Percentiles rank a stretch among this genome's conserved stretches.
phyloP scores from a whole-genome alignment of 2,113 vertebrate species.

The Carlito syrichta region DNA sequence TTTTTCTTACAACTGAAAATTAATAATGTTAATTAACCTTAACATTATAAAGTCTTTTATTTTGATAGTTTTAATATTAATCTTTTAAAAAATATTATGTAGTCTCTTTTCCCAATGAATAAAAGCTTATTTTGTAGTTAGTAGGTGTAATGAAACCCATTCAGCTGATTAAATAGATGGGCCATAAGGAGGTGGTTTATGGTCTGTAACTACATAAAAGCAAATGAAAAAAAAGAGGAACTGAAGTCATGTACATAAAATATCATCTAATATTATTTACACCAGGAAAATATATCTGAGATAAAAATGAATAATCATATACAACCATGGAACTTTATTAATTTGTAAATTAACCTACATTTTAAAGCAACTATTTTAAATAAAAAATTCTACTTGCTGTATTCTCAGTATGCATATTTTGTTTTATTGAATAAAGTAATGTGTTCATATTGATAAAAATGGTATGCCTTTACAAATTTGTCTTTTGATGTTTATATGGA shows the following conservation, averaged over 20 bases:
- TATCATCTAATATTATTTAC: neutral
- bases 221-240: neutral
- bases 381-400: neutral
- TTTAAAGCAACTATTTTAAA: neutral
- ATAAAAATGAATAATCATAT: neutral
- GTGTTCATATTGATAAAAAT: neutral
- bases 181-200: constrained; percentile 7
- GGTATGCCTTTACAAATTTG: neutral
- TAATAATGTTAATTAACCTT: neutral
- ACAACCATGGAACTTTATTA: neutral
- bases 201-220: constrained; percentile 1
- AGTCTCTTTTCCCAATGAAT: neutral
- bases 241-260: neutral
- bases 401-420: neutral
- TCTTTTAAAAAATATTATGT: neutral
- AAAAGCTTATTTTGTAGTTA: neutral
- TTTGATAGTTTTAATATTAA: neutral
- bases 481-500: neutral
- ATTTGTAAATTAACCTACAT: neutral
- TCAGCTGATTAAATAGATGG: neutral
- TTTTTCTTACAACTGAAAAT: neutral
- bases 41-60: neutral
- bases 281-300: neutral
- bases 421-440: neutral
- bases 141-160: neutral